These are phyloP conservation scores for Phrynocephalus versicolor DNA, from an alignment of 2,113 vertebrate species.

Conservation along the genomic window DNA sequence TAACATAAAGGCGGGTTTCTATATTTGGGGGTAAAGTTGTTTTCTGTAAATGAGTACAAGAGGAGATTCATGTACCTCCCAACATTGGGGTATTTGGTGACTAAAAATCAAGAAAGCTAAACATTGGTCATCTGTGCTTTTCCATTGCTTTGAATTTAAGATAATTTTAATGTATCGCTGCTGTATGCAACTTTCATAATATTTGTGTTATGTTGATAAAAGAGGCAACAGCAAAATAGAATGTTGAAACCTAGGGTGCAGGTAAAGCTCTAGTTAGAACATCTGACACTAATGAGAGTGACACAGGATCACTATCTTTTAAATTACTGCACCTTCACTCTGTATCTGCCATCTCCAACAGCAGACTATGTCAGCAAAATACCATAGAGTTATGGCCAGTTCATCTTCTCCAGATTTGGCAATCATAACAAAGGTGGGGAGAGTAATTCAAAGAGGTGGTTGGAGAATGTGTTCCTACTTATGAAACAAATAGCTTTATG, in stretches of 20 bases:
- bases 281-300: neutral
- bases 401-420: neutral
- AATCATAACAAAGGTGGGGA: neutral
- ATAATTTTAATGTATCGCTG: neutral
- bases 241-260: neutral
- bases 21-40: neutral
- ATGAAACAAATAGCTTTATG: neutral
- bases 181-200: neutral
- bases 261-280: too few relatives aligned
- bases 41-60: neutral
- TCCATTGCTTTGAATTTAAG: neutral
- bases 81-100: slow-evolving; percentile 44
- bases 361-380: neutral
- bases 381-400: neutral
- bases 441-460: neutral
- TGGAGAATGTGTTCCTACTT: neutral
- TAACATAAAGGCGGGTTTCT: slow-evolving; percentile 16
- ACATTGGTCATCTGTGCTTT: neutral
- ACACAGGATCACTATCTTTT: neutral
- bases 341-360: neutral
- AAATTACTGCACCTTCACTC: neutral
- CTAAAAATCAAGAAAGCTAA: neutral
- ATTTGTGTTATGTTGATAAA: neutral
- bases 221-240: neutral
- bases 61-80: slow-evolving; percentile 65